Conservation (phyloP, 2,797 vertebrate species). For the Diceros bicornis region DNA sequence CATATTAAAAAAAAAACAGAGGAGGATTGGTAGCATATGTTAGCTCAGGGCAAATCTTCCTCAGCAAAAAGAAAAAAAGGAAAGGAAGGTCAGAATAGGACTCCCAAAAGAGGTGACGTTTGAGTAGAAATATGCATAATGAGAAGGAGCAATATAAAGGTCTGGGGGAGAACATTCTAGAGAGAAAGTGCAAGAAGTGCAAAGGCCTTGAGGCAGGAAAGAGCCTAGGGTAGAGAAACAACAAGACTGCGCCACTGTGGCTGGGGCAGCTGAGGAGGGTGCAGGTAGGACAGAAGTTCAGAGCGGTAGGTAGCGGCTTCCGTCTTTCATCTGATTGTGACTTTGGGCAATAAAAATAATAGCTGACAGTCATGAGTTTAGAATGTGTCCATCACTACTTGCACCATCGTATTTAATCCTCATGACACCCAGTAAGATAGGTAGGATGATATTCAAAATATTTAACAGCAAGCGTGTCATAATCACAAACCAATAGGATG, state of each 20-base stretch:
- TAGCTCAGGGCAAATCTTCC: too few relatives aligned
- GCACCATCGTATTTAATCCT: background rate
- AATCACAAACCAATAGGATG: background rate
- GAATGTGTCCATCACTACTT: background rate
- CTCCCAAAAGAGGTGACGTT: background rate
- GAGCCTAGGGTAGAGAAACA: background rate
- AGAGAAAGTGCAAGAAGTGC: background rate
- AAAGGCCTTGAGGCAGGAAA: background rate
- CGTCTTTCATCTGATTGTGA: background rate
- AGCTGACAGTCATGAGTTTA: background rate
- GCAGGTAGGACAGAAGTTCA: background rate
- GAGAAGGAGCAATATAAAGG: background rate
- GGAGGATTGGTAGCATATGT: too few relatives aligned
- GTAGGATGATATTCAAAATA: background rate
- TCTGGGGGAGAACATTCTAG: background rate
- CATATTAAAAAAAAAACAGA: too few relatives aligned
- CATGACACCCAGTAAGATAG: background rate
- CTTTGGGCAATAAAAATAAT: background rate
- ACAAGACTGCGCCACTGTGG: background rate
- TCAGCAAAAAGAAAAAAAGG: too few relatives aligned
- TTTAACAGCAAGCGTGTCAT: background rate
- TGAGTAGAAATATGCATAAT: conserved; percentile 9
- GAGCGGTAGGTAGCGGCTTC: background rate
- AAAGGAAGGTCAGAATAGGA: background rate
- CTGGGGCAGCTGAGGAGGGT: background rate